Evolutionary conservation across 2,888 invertebrate genomes (phyloP).

Genomic region (Sarcophaga caerulescens): DNA sequence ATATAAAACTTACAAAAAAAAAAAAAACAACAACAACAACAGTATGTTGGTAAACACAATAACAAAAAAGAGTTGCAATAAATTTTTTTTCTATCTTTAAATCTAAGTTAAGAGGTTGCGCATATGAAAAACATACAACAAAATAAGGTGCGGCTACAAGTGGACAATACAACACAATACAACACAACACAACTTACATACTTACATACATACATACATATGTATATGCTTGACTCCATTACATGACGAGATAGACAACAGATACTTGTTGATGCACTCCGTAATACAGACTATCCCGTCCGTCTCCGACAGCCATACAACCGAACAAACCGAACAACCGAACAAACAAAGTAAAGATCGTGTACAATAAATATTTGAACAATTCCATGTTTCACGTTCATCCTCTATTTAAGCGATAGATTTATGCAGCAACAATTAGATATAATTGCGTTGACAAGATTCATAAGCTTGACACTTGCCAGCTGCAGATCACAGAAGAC

Average conservation of each 20-base stretch:
- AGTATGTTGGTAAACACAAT: background rate
- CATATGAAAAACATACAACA: slow-evolving; percentile 45
- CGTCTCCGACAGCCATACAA: background rate
- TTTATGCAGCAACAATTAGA: slow-evolving; percentile 68
- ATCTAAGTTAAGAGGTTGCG: slow-evolving; percentile 64
- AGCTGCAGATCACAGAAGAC: slow-evolving; percentile 63
- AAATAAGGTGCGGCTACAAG: slow-evolving; percentile 65
- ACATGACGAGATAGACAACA: slow-evolving; percentile 40
- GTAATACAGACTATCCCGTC: background rate
- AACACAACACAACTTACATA: slow-evolving; percentile 23
- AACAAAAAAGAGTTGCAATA: slow-evolving; percentile 51
- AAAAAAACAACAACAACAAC: slow-evolving; percentile 4
- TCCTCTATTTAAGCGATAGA: slow-evolving; percentile 63
- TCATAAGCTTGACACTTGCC: slow-evolving; percentile 67
- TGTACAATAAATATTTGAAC: slow-evolving; percentile 63
- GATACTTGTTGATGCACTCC: slow-evolving; percentile 2
- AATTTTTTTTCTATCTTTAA: slow-evolving; percentile 63
- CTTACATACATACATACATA: background rate
- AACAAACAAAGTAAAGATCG: slow-evolving; percentile 41
- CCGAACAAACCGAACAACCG: background rate
- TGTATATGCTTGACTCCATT: slow-evolving; percentile 31
- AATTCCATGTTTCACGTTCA: slow-evolving; percentile 64
- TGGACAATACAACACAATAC: slow-evolving; percentile 28
- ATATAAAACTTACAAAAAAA: background rate
- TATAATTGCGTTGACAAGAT: slow-evolving; percentile 67